Evolutionary conservation across 1,140 invertebrate genomes (phyloP).

Genomic region (Charaxes varanes): DNA sequence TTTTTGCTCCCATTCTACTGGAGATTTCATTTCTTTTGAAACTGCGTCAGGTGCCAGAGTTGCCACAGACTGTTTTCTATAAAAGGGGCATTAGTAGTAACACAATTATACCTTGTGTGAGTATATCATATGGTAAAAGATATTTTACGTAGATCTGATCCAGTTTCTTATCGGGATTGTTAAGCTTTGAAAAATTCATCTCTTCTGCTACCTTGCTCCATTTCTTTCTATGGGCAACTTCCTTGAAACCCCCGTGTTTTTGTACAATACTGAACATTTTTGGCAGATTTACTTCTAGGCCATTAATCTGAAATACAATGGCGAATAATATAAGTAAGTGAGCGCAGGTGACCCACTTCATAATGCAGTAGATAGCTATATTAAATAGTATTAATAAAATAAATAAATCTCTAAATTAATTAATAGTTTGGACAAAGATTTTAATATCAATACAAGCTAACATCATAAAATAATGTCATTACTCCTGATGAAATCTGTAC

Average conservation of each 20-base stretch:
- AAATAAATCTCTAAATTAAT: too few species aligned
- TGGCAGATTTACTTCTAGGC: slow-evolving; percentile 92
- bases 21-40: slow-evolving; percentile 2
- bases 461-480: too few species aligned
- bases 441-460: too few species aligned
- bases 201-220: slow-evolving; percentile 93
- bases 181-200: slow-evolving; percentile 89
- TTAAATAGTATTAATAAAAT: too few species aligned
- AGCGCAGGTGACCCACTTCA: too few species aligned
- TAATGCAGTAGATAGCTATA: too few species aligned
- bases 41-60: background rate
- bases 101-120: slow-evolving; percentile 85
- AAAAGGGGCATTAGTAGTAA: too few species aligned
- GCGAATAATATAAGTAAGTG: too few species aligned
- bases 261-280: slow-evolving; percentile 91
- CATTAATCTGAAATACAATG: slow-evolving; percentile 70
- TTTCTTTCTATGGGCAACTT: slow-evolving; percentile 92
- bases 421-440: too few species aligned
- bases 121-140: slow-evolving; percentile 91
- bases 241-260: slow-evolving; percentile 88
- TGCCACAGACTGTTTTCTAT: slow-evolving; percentile 23
- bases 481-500: too few species aligned
- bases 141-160: slow-evolving; percentile 96
- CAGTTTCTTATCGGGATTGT: slow-evolving; percentile 87
- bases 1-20: too few species aligned